These are phyloP conservation scores for Sphaerophoria rueppellii DNA, from an alignment of 2,888 invertebrate genomes.

Conservation along the genomic window DNA sequence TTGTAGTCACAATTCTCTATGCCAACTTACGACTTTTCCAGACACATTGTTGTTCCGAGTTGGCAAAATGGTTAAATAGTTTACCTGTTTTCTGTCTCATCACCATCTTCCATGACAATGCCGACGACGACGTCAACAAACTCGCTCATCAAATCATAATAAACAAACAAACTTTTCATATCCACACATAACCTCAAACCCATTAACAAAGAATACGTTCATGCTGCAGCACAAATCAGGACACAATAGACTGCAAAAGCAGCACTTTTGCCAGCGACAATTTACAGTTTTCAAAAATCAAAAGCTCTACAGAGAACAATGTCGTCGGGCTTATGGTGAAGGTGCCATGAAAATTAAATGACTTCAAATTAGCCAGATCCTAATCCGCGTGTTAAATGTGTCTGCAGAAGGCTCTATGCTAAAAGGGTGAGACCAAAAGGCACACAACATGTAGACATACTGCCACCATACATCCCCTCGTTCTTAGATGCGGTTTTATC, in stretches of 20 bases:
- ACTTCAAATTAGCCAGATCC: slow-evolving; percentile 68
- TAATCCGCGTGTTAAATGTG: slow-evolving; percentile 70
- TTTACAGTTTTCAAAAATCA: slow-evolving; percentile 64
- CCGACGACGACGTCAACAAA: too few species aligned
- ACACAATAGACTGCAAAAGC: neutral
- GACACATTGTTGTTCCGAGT: too few species aligned
- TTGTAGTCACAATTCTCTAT: too few species aligned
- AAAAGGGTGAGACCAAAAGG: neutral
- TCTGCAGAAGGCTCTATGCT: neutral
- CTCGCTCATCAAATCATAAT: neutral
- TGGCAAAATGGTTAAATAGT: too few species aligned
- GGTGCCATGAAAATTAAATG: slow-evolving; percentile 71
- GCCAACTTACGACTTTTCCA: too few species aligned
- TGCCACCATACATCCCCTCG: neutral
- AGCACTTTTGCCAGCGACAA: slow-evolving; percentile 32
- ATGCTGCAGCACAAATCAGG: slow-evolving; percentile 9
- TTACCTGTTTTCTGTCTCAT: too few species aligned
- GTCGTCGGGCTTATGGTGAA: slow-evolving; percentile 63
- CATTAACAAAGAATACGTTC: slow-evolving; percentile 29
- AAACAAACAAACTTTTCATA: slow-evolving; percentile 43
- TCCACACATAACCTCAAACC: slow-evolving; percentile 43
- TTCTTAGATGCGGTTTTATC: slow-evolving; percentile 60
- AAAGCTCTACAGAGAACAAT: slow-evolving; percentile 62
- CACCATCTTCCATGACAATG: too few species aligned
- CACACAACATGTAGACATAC: neutral